phyloP scores from a whole-genome alignment of 2,113 vertebrate species.

The Nymphicus hollandicus region DNA sequence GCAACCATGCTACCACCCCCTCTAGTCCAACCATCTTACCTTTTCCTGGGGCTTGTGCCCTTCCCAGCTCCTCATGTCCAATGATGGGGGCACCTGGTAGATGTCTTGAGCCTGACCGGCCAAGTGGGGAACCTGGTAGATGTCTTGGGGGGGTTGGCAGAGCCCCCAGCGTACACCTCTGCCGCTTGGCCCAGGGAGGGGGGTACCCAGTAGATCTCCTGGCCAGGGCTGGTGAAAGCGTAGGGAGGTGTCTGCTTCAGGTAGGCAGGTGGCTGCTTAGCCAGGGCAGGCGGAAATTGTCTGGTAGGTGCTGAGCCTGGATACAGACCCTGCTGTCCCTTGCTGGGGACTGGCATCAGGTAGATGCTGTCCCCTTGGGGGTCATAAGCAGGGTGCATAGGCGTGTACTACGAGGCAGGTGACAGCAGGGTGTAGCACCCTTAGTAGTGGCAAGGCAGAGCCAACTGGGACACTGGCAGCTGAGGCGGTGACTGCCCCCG shows the following conservation, averaged over 20 bases:
- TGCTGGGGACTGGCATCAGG: conserved; percentile 87
- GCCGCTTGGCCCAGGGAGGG: conserved; percentile 73
- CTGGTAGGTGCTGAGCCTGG: conserved; percentile 74
- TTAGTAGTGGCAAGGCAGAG: conserved; percentile 62
- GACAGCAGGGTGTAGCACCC: conserved; percentile 73
- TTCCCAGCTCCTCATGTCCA: conserved; percentile 73
- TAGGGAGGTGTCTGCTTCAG: conserved; percentile 67
- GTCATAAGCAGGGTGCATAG: conserved; percentile 84
- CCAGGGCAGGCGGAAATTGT: conserved; percentile 70
- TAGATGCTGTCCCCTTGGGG: conserved; percentile 83
- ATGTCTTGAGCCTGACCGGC: conserved; percentile 71
- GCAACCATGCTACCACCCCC: background rate
- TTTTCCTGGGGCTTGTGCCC: conserved; percentile 68
- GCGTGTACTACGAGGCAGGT: conserved; percentile 80
- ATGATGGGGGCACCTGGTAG: conserved; percentile 81
- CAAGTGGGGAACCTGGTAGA: conserved; percentile 76
- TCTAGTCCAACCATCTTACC: conserved; percentile 23
- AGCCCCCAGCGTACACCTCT: conserved; percentile 73
- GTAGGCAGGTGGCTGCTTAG: conserved; percentile 68
- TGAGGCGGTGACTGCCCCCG: conserved; percentile 45
- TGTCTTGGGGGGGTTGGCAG: conserved; percentile 73
- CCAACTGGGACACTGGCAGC: conserved; percentile 48
- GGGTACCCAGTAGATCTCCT: conserved; percentile 90
- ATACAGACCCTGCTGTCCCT: conserved; percentile 80
- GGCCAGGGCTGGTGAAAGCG: conserved; percentile 54